A percentile compares a stretch with the other conserved stretches of the same genome.
phyloP scores from a whole-genome alignment of 2,113 vertebrate genomes.

The Bufo bufo region DNA sequence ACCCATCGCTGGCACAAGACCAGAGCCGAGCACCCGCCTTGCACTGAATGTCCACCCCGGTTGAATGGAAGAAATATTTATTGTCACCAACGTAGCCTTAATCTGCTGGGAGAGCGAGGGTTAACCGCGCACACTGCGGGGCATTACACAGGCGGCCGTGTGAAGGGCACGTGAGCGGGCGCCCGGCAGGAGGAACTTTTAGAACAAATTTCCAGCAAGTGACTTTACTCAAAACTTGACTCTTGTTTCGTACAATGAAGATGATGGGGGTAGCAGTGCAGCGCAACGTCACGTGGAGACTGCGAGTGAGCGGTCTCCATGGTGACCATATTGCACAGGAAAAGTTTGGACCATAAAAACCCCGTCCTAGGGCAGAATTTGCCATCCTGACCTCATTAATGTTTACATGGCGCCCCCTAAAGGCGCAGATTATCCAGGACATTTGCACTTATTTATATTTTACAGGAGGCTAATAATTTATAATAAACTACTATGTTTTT shows the following conservation, averaged over 20 bases:
- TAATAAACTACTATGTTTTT: slow-evolving; percentile 99
- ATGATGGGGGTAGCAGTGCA: neutral
- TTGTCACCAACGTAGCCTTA: slow-evolving; percentile 52
- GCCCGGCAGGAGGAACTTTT: slow-evolving; percentile 23
- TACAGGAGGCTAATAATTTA: slow-evolving; percentile 93
- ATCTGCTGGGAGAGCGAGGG: slow-evolving; percentile 11
- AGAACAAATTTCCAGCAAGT: slow-evolving; percentile 4
- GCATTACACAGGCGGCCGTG: slow-evolving; percentile 8
- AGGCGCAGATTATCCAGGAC: slow-evolving; percentile 63
- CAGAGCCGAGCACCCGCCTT: neutral
- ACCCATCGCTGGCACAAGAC: slow-evolving; percentile 1
- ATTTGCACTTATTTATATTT: slow-evolving; percentile 99
- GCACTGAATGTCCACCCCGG: slow-evolving; percentile 32
- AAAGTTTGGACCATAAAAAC: slow-evolving; percentile 12
- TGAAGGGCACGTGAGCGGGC: neutral
- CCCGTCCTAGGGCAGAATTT: slow-evolving; percentile 2
- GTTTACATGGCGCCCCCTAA: slow-evolving; percentile 45
- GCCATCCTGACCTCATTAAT: slow-evolving; percentile 14
- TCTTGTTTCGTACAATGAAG: neutral
- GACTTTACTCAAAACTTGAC: neutral
- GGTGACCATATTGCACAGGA: slow-evolving; percentile 35
- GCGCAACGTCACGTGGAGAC: neutral
- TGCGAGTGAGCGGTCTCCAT: neutral
- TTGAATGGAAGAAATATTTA: slow-evolving; percentile 34
- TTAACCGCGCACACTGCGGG: slow-evolving; percentile 5